Percentiles rank a stretch among this genome's conserved stretches.
Evolutionary conservation across 2,797 vertebrate genomes (phyloP).

Genomic region (Oreortyx pictus): DNA sequence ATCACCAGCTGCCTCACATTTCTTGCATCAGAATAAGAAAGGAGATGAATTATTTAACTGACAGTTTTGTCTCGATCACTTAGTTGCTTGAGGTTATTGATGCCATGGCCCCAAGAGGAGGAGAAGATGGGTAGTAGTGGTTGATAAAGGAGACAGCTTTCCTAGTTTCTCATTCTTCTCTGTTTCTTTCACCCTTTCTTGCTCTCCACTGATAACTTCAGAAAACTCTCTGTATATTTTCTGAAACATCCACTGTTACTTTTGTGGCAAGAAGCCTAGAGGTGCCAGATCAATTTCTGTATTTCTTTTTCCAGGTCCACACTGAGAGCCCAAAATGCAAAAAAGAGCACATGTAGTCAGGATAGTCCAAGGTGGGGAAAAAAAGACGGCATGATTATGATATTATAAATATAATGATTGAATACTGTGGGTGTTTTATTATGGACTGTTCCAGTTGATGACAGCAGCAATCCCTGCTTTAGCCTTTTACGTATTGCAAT

Average conservation of each 20-base stretch:
- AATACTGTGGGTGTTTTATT: not conserved
- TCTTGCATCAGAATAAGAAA: slow-evolving; percentile 10
- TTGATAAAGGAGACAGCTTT: slow-evolving; percentile 6
- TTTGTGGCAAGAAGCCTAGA: not conserved
- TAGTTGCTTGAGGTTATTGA: not conserved
- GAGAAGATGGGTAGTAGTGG: not conserved
- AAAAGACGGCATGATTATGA: not conserved
- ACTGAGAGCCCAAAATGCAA: not conserved
- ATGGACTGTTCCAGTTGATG: not conserved
- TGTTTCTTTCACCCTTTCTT: not conserved
- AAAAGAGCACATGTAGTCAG: not conserved
- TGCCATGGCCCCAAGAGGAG: rapidly evolving
- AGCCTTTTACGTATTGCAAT: not conserved
- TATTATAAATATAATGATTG: not conserved
- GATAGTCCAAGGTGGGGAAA: not conserved
- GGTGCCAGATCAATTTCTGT: not conserved
- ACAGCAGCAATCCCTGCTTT: not conserved
- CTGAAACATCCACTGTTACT: not conserved
- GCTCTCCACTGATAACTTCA: not conserved
- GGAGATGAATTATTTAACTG: slow-evolving; percentile 26
- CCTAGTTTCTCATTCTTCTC: not conserved
- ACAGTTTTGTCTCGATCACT: not conserved
- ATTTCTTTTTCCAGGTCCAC: not conserved
- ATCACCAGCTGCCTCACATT: slow-evolving; percentile 1
- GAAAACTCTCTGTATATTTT: not conserved